Evolutionary conservation across 2,797 vertebrate species (phyloP).

Genomic region (Thamnophis elegans): DNA sequence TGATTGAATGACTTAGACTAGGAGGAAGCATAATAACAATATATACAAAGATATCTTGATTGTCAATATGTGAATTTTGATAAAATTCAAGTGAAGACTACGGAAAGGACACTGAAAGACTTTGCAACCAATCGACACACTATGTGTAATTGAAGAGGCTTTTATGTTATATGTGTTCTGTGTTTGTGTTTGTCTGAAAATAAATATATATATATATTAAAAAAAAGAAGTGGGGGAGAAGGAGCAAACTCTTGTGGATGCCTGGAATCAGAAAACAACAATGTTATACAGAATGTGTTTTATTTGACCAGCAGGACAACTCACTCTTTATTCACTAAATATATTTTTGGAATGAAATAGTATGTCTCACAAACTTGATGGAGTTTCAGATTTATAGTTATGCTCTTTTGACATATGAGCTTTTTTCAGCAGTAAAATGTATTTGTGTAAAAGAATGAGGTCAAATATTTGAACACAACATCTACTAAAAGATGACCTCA

Average conservation of each 20-base stretch:
- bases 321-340: neutral
- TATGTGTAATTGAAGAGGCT: too few relatives aligned
- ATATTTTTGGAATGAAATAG: constrained; percentile 31
- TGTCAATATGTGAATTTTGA: too few relatives aligned
- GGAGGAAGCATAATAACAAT: too few relatives aligned
- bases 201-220: too few relatives aligned
- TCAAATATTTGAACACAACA: constrained; percentile 4
- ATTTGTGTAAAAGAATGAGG: constrained; percentile 20
- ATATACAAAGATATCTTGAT: too few relatives aligned
- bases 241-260: neutral
- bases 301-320: neutral
- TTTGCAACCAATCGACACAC: too few relatives aligned
- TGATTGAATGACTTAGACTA: too few relatives aligned
- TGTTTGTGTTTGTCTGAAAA: too few relatives aligned
- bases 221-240: neutral
- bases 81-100: too few relatives aligned
- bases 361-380: constrained; percentile 17
- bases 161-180: too few relatives aligned
- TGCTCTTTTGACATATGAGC: constrained; percentile 9
- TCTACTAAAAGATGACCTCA: constrained; percentile 12
- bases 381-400: neutral
- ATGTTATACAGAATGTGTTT: neutral
- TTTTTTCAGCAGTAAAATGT: neutral
- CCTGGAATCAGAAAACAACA: neutral
- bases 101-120: too few relatives aligned